These are phyloP conservation scores for Epizoanthus rinbou DNA, from an alignment of 92 coral and sea anemone species.

Conservation along the genomic window DNA sequence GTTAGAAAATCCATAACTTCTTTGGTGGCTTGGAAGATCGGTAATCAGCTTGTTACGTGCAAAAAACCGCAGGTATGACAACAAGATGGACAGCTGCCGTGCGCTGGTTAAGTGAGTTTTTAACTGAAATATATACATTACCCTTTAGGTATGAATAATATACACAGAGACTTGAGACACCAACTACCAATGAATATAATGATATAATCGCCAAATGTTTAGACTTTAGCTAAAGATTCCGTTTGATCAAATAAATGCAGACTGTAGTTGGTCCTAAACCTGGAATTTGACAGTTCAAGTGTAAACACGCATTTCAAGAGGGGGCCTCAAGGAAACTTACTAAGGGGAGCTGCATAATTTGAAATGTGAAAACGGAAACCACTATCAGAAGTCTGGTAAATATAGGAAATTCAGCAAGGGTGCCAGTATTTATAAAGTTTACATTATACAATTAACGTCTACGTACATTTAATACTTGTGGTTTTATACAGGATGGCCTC, in stretches of 20 bases:
- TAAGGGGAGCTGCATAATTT: neutral
- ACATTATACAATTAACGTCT: neutral
- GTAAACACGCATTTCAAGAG: constrained; percentile 8
- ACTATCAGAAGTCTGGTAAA: constrained; percentile 9
- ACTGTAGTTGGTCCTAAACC: neutral
- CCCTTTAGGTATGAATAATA: constrained; percentile 6
- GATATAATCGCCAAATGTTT: neutral
- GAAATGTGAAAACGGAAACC: constrained; percentile 18
- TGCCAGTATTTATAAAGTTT: constrained; percentile 4
- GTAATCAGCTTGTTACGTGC: constrained; percentile 18
- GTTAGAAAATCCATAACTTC: neutral
- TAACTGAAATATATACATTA: neutral
- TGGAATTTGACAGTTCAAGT: constrained; percentile 38
- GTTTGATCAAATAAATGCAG: neutral
- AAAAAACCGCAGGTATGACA: constrained; percentile 39
- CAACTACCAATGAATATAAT: constrained; percentile 10
- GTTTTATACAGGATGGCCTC: neutral
- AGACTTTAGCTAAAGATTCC: neutral
- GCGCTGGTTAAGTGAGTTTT: constrained; percentile 11
- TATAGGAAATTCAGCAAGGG: neutral
- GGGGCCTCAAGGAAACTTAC: neutral
- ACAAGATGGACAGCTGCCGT: constrained; percentile 25
- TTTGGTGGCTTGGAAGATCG: constrained; percentile 4
- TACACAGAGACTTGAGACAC: neutral
- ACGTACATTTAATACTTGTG: neutral